Evolutionary conservation across 2,888 invertebrate genomes (phyloP).

Genomic region (Stenolophus ochropezus): DNA sequence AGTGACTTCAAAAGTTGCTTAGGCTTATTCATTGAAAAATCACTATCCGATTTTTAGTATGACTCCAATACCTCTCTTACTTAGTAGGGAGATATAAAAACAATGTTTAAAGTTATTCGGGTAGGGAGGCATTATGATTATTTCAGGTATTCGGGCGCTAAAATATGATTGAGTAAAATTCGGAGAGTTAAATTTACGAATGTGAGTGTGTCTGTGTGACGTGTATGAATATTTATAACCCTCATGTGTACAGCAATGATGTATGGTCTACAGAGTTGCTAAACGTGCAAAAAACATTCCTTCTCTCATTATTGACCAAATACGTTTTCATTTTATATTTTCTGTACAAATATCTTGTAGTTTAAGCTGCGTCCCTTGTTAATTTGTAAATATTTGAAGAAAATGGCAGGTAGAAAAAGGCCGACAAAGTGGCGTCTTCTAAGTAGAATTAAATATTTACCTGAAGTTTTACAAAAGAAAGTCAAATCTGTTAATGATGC

Average conservation of each 20-base stretch:
- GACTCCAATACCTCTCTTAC: too few species aligned
- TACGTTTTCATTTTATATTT: not conserved
- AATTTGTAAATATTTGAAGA: not conserved
- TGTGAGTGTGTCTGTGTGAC: not conserved
- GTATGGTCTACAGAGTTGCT: not conserved
- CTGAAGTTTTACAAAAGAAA: not conserved
- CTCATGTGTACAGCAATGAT: constrained; percentile 25
- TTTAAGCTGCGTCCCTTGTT: not conserved
- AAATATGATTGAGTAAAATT: not conserved
- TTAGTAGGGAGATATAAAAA: too few species aligned
- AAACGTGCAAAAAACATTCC: not conserved
- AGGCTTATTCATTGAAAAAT: too few species aligned
- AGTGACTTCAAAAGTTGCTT: too few species aligned
- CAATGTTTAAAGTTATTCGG: too few species aligned
- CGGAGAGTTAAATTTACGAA: not conserved
- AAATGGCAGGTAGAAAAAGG: not conserved
- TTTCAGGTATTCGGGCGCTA: too few species aligned
- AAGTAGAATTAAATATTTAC: not conserved
- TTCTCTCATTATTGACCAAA: not conserved
- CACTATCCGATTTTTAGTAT: too few species aligned
- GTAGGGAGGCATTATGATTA: too few species aligned
- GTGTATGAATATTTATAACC: constrained; percentile 21
- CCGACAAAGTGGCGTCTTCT: not conserved
- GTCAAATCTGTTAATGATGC: not conserved
- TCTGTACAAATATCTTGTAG: not conserved